Conservation (phyloP, 2,888 invertebrate species). For the Laothoe populi region DNA sequence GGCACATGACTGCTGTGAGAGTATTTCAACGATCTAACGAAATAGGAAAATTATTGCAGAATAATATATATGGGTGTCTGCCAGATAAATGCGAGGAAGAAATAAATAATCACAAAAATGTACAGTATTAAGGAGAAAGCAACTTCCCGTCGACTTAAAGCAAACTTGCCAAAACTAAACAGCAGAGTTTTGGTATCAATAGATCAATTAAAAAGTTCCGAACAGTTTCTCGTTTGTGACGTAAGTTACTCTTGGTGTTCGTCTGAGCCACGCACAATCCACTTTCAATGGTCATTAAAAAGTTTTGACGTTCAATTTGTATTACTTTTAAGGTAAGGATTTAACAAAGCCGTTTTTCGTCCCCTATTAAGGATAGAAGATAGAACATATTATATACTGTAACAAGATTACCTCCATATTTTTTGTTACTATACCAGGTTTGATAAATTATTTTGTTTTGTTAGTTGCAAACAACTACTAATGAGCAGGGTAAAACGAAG, state of each 20-base stretch:
- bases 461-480: too few relatives aligned
- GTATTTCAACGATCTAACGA: too few relatives aligned
- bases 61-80: too few relatives aligned
- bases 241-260: conserved; percentile 23
- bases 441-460: too few relatives aligned
- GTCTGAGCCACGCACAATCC: conserved; percentile 25
- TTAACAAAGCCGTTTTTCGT: neutral
- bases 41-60: too few relatives aligned
- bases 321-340: conserved; percentile 8
- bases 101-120: neutral
- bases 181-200: conserved; percentile 28
- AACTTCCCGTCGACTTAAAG: conserved; percentile 17
- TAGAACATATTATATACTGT: too few relatives aligned
- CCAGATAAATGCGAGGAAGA: neutral
- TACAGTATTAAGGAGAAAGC: conserved; percentile 9
- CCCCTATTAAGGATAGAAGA: neutral
- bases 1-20: too few relatives aligned
- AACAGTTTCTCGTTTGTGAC: conserved; percentile 26
- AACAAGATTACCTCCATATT: too few relatives aligned
- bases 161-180: conserved; percentile 24
- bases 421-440: too few relatives aligned
- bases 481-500: too few relatives aligned
- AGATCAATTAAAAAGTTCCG: conserved; percentile 33
- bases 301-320: conserved; percentile 31
- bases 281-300: conserved; percentile 32